Evolutionary conservation across 1,140 invertebrate species (phyloP).

Genomic region (Hycleus phaleratus): DNA sequence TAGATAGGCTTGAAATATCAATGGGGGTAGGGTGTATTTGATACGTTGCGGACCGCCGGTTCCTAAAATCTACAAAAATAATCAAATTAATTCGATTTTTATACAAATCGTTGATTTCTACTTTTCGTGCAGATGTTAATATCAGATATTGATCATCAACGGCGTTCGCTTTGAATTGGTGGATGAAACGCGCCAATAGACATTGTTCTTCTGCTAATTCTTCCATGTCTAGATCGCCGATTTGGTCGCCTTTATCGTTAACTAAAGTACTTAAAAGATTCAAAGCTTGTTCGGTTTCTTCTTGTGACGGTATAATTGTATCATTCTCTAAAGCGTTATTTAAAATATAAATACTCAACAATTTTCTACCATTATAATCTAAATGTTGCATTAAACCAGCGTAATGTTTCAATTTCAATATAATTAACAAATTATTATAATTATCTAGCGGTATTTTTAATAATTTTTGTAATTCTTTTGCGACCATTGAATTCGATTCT

Average conservation of each 20-base stretch:
- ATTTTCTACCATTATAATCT: slow-evolving; percentile 82
- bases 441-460: slow-evolving; percentile 92
- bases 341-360: slow-evolving; percentile 80
- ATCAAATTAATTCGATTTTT: background rate
- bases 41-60: slow-evolving; percentile 81
- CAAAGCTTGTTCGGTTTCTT: slow-evolving; percentile 51
- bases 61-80: slow-evolving; percentile 54
- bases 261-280: slow-evolving; percentile 74
- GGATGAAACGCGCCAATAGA: slow-evolving; percentile 80
- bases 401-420: slow-evolving; percentile 79
- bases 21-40: slow-evolving; percentile 86
- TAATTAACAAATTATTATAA: slow-evolving; percentile 86
- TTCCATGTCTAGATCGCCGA: slow-evolving; percentile 72
- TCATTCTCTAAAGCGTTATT: slow-evolving; percentile 84
- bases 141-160: slow-evolving; percentile 93
- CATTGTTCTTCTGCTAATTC: slow-evolving; percentile 97
- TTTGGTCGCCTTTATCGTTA: slow-evolving; percentile 75
- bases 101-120: slow-evolving; percentile 5
- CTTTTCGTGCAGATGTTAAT: slow-evolving; percentile 78
- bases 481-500: slow-evolving; percentile 74
- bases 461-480: slow-evolving; percentile 85
- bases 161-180: slow-evolving; percentile 78
- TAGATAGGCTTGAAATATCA: slow-evolving; percentile 92
- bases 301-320: slow-evolving; percentile 79
- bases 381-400: slow-evolving; percentile 79